Percentiles rank a stretch among this genome's conserved stretches.
These are phyloP conservation scores for Henricia sp. DNA, from an alignment of 53 echinoderm and acorn worm species.

Conservation along the genomic window DNA sequence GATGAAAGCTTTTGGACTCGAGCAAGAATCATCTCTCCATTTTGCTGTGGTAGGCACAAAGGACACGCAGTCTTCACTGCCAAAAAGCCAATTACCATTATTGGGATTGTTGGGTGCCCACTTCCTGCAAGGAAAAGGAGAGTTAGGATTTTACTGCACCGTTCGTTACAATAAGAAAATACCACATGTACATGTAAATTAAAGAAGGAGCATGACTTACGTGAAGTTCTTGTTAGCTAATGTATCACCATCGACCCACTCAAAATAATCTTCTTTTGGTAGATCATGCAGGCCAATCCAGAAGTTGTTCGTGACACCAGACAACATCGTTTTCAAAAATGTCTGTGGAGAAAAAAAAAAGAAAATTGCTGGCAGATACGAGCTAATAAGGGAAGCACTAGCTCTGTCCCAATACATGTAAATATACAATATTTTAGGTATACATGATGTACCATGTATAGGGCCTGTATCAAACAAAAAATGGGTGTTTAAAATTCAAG, in stretches of 20 bases:
- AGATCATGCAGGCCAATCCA: conserved; percentile 71
- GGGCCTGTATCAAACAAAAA: no score
- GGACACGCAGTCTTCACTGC: conserved; percentile 77
- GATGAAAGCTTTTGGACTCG: conserved; percentile 53
- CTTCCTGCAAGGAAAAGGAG: conserved; percentile 52
- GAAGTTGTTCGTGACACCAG: conserved; percentile 6
- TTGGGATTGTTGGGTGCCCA: conserved; percentile 84
- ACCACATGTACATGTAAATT: background rate
- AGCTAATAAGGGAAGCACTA: background rate
- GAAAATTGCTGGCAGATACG: background rate
- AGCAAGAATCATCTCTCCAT: conserved; percentile 86
- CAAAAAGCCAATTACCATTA: conserved; percentile 35
- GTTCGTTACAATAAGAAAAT: background rate
- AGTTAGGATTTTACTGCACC: background rate
- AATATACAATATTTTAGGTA: no score
- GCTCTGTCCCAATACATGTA: no score
- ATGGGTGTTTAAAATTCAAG: no score
- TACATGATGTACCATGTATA: no score
- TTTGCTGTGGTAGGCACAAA: conserved; percentile 42
- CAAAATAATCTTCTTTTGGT: conserved; percentile 47
- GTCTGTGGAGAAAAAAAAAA: background rate
- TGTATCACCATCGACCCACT: conserved; percentile 62
- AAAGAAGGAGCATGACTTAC: conserved; percentile 36
- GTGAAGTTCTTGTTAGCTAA: conserved; percentile 9
- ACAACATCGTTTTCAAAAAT: conserved; percentile 10